These are phyloP conservation scores for Picathartes gymnocephalus DNA, from an alignment of 2,113 vertebrate genomes.

Conservation along the genomic window DNA sequence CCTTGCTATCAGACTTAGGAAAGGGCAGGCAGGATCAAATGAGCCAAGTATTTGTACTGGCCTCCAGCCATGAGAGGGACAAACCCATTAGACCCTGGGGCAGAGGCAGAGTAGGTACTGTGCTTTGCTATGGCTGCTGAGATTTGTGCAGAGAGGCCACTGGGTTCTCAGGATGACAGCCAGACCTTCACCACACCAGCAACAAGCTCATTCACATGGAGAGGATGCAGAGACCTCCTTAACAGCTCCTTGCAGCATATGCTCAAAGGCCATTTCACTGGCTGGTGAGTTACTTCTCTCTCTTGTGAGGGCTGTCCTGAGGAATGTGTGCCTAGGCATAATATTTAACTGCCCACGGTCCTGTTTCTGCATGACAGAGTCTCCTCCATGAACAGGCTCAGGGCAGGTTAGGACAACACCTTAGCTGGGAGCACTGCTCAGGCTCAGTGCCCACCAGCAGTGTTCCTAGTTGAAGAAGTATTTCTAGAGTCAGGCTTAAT, in stretches of 20 bases:
- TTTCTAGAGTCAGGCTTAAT: background rate
- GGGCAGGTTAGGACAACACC: background rate
- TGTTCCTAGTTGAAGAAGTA: background rate
- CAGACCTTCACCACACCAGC: background rate
- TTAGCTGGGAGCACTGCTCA: background rate
- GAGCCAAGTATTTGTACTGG: background rate
- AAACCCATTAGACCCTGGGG: background rate
- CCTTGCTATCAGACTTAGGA: background rate
- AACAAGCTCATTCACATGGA: background rate
- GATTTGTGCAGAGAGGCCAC: background rate
- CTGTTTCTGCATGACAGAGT: background rate
- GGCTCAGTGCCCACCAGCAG: background rate
- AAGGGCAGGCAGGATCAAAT: background rate
- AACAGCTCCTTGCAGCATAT: background rate
- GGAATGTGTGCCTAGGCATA: background rate
- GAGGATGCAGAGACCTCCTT: background rate
- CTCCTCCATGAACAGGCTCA: background rate
- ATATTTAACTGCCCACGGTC: background rate
- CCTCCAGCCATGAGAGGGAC: background rate
- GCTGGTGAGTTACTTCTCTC: background rate
- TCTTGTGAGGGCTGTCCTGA: background rate
- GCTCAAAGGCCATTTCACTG: background rate
- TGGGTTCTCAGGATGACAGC: background rate
- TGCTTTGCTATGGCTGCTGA: background rate
- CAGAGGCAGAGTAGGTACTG: background rate